Evolutionary conservation across 1,140 invertebrate genomes (phyloP).

Genomic region (Drosophila takahashii): DNA sequence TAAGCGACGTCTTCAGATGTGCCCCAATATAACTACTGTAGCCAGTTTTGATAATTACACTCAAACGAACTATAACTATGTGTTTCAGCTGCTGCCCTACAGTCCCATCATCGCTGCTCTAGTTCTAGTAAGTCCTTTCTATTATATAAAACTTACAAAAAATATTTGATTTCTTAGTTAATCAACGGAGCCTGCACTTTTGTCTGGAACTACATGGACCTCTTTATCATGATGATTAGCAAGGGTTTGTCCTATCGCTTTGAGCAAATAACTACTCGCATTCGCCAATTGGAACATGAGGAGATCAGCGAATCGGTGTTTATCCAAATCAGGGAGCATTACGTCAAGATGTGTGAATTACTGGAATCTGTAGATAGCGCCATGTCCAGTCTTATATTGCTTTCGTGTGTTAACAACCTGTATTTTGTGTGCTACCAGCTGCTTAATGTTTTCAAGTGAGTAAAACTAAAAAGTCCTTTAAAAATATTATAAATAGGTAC

Average conservation of each 20-base stretch:
- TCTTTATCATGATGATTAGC: conserved; percentile 88
- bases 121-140: conserved; percentile 49
- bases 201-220: conserved; percentile 89
- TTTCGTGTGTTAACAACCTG: conserved; percentile 89
- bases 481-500: no score
- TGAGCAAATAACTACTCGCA: conserved; percentile 86
- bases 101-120: conserved; percentile 31
- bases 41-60: conserved; percentile 62
- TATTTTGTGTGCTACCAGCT: conserved; percentile 91
- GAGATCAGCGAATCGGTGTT: conserved; percentile 87
- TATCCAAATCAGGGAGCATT: conserved; percentile 87
- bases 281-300: conserved; percentile 60
- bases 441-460: conserved; percentile 89
- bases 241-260: conserved; percentile 87
- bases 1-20: conserved; percentile 31
- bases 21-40: conserved; percentile 38
- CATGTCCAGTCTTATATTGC: conserved; percentile 87
- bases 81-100: conserved; percentile 62
- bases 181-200: conserved; percentile 85
- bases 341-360: conserved; percentile 87
- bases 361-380: conserved; percentile 86
- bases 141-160: neutral
- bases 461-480: no score
- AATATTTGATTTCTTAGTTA: conserved; percentile 25
- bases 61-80: conserved; percentile 65